phyloP scores from a whole-genome alignment of 2,113 vertebrate genomes.

The Lota lota region DNA sequence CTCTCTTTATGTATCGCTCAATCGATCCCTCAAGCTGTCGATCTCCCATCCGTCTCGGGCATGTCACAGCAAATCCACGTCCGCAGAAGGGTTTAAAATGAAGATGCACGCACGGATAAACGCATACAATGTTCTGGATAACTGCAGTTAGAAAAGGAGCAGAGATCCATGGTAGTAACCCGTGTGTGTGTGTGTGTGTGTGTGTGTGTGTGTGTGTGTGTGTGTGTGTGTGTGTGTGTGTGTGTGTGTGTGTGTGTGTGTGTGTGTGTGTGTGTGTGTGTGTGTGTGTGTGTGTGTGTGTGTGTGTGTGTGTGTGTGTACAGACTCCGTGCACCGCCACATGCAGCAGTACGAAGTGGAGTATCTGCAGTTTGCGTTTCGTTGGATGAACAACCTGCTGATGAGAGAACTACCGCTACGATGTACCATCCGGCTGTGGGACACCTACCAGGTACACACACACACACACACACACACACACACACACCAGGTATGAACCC shows the following conservation, averaged over 20 bases:
- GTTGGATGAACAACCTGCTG: conserved; percentile 99
- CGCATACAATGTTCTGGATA: too few species aligned
- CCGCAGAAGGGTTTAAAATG: too few species aligned
- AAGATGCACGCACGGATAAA: too few species aligned
- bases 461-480: conserved; percentile 29
- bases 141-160: too few species aligned
- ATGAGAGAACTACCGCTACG: conserved; percentile 91
- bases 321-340: conserved; percentile 90
- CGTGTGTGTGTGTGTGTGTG: neutral
- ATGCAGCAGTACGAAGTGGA: conserved; percentile 92
- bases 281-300: neutral
- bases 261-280: conserved; percentile 5
- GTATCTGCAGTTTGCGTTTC: conserved; percentile 96
- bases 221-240: neutral
- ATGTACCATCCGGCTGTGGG: conserved; percentile 92
- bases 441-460: conserved; percentile 89
- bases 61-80: too few species aligned
- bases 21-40: too few species aligned
- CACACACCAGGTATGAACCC: neutral
- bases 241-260: neutral
- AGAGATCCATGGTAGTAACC: neutral
- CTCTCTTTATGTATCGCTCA: too few species aligned
- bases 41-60: too few species aligned
- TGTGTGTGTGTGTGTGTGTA: neutral
- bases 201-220: neutral